Evolutionary conservation across 2,113 vertebrate species (phyloP).

Genomic region (Azemiops feae): DNA sequence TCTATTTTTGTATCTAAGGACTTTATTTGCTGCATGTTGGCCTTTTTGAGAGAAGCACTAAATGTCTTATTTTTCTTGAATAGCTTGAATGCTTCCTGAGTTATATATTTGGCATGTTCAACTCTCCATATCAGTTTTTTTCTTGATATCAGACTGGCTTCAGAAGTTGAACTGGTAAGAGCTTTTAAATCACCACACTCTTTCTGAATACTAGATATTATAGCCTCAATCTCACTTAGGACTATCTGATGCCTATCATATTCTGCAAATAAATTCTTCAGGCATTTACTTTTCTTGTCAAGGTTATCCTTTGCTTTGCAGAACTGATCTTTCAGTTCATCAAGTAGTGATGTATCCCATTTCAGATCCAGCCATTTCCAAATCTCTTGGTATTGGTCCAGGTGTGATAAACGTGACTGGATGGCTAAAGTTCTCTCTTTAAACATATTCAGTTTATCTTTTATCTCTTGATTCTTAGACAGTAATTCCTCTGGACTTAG

Average conservation of each 20-base stretch:
- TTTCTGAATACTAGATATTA: constrained; percentile 67
- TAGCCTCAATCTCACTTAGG: constrained; percentile 71
- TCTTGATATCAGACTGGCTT: constrained; percentile 65
- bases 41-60: constrained; percentile 68
- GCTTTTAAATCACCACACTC: constrained; percentile 65
- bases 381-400: constrained; percentile 64
- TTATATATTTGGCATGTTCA: constrained; percentile 68
- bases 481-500: constrained; percentile 29
- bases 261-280: constrained; percentile 64
- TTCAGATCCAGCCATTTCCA: constrained; percentile 60
- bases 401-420: constrained; percentile 53
- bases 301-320: constrained; percentile 63
- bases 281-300: constrained; percentile 62
- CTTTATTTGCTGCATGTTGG: constrained; percentile 72
- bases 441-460: constrained; percentile 47
- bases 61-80: constrained; percentile 72
- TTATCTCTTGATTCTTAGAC: constrained; percentile 11
- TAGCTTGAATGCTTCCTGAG: constrained; percentile 64
- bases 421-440: constrained; percentile 48
- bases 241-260: constrained; percentile 69
- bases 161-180: constrained; percentile 34
- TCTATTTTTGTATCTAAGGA: constrained; percentile 61
- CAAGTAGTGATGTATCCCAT: constrained; percentile 62
- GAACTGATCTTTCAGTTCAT: constrained; percentile 60
- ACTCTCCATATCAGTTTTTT: constrained; percentile 72